Percentiles rank a stretch among this genome's conserved stretches.
Conservation (phyloP, 1,140 invertebrate species). For the Ptiloglossa arizonensis region DNA sequence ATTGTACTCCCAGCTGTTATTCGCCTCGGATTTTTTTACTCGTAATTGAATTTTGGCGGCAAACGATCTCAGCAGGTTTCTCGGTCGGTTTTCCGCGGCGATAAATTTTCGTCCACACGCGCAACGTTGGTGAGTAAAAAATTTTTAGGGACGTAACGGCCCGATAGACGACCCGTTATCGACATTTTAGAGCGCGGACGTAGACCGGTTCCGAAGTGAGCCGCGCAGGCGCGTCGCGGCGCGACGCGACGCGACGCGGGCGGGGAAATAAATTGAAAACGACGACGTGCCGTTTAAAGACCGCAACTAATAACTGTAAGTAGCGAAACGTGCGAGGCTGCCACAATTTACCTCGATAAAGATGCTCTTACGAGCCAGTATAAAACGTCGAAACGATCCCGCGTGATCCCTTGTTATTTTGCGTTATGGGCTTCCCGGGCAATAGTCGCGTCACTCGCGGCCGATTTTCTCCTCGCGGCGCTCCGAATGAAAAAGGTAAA, state of each 20-base stretch:
- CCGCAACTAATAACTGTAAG: constrained; percentile 27
- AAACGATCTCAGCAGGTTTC: too few species aligned
- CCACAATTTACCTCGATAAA: constrained; percentile 18
- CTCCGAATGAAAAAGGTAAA: neutral
- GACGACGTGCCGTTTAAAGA: constrained; percentile 23
- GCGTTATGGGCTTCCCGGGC: neutral
- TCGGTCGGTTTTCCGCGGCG: neutral
- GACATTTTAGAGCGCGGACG: neutral
- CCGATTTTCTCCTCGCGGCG: neutral
- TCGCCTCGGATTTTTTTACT: too few species aligned
- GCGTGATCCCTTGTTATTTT: neutral
- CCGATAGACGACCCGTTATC: neutral
- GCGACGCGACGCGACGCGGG: too few species aligned
- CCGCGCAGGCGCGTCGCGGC: too few species aligned
- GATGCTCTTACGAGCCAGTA: neutral
- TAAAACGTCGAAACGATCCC: constrained; percentile 3
- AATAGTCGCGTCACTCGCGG: neutral
- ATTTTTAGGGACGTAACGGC: neutral
- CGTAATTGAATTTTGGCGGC: too few species aligned
- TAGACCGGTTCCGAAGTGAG: constrained; percentile 9
- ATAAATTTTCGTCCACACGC: too few species aligned
- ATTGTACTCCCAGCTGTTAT: too few species aligned
- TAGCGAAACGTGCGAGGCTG: neutral
- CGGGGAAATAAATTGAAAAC: constrained; percentile 20
- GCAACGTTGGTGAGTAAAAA: neutral